These are phyloP conservation scores for Parnassius orleans DNA, from an alignment of 2,888 invertebrate genomes.

Conservation along the genomic window DNA sequence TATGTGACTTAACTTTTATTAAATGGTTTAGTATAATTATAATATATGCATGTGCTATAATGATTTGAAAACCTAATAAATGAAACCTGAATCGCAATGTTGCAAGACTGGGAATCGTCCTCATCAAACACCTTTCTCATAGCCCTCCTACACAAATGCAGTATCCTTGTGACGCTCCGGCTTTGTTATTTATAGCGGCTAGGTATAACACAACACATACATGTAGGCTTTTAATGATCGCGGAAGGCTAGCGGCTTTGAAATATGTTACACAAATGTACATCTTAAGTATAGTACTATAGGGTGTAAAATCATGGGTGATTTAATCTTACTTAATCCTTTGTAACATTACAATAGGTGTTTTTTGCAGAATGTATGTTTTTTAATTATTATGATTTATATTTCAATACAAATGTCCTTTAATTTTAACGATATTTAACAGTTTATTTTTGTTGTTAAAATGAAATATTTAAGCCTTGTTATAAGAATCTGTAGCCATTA, in stretches of 20 bases:
- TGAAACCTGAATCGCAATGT: no score
- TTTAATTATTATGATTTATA: no score
- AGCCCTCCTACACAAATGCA: slow-evolving; percentile 21
- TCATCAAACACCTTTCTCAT: slow-evolving; percentile 10
- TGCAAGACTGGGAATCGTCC: slow-evolving; percentile 6
- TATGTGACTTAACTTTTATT: no score
- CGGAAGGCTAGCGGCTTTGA: slow-evolving; percentile 37
- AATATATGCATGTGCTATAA: no score
- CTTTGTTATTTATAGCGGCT: slow-evolving; percentile 40
- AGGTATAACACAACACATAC: slow-evolving; percentile 30
- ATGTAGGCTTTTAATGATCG: slow-evolving; percentile 37
- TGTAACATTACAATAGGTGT: slow-evolving; percentile 12
- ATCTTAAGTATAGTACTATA: not conserved
- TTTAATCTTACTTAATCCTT: not conserved
- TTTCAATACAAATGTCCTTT: no score
- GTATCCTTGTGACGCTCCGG: slow-evolving; percentile 33
- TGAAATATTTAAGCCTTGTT: no score
- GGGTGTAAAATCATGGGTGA: not conserved
- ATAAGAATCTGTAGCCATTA: no score
- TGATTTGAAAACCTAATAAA: no score
- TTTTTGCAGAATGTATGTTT: slow-evolving; percentile 9
- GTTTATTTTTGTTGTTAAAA: no score
- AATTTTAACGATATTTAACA: no score
- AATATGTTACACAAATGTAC: slow-evolving; percentile 14
- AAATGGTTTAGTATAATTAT: no score